These are phyloP conservation scores for Drosophila leontia DNA, from an alignment of 1,140 invertebrate species.

Conservation along the genomic window DNA sequence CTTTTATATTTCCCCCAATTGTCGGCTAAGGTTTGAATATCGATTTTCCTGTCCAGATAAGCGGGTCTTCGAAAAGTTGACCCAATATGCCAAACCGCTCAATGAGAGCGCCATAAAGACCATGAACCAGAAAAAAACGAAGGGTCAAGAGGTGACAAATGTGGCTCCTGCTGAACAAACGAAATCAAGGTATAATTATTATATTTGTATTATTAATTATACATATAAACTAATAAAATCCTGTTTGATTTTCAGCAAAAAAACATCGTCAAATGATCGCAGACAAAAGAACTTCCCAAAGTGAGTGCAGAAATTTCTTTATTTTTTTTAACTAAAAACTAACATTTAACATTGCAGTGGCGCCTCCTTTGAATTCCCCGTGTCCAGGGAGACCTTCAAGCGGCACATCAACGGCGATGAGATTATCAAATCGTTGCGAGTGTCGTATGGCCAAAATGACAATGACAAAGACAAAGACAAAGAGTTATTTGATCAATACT, in stretches of 20 bases:
- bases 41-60: conserved; percentile 12
- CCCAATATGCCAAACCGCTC: conserved; percentile 11
- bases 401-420: conserved; percentile 15
- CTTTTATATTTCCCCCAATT: conserved; percentile 33
- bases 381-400: background rate
- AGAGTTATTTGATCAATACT: background rate
- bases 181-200: background rate
- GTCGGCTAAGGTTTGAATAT: conserved; percentile 13
- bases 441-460: background rate
- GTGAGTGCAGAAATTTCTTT: background rate
- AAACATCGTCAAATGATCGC: no score
- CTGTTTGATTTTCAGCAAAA: background rate
- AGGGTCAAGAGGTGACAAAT: background rate
- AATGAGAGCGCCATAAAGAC: conserved; percentile 8
- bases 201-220: background rate
- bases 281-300: background rate
- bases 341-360: background rate
- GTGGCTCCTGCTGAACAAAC: no score
- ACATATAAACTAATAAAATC: background rate
- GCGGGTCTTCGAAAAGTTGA: conserved; percentile 7
- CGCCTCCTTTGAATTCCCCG: background rate
- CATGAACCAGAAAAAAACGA: background rate
- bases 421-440: background rate
- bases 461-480: background rate
- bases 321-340: background rate